Percentiles rank a stretch among this genome's conserved stretches.
Conservation (phyloP, 2,888 invertebrate genomes). For the Therioaphis trifolii region DNA sequence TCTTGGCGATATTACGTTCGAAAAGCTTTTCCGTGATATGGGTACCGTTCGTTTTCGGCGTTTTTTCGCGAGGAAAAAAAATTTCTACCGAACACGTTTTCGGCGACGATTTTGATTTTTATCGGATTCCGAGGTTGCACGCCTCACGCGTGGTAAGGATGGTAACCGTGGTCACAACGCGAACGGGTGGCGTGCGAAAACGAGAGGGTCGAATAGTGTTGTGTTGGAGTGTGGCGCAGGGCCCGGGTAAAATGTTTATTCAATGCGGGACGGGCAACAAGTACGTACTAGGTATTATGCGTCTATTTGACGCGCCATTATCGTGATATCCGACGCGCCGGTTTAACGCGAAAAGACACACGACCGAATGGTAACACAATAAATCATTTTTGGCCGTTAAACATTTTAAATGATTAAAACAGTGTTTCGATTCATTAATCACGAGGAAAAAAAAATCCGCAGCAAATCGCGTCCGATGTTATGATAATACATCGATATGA, state of each 20-base stretch:
- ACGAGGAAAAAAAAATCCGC: background rate
- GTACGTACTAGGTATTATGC: conserved; percentile 11
- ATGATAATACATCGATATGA: conserved; percentile 44
- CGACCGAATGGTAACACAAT: background rate
- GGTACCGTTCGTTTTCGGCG: too few species aligned
- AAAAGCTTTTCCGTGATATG: too few species aligned
- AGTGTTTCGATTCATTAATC: conserved; percentile 39
- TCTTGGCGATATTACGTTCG: too few species aligned
- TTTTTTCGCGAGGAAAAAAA: too few species aligned
- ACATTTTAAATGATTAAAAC: conserved; percentile 52
- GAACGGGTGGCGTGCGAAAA: background rate
- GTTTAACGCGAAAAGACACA: background rate
- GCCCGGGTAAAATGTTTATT: conserved; percentile 19
- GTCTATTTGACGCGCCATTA: background rate
- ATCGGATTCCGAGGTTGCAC: background rate
- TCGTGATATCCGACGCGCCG: conserved; percentile 19
- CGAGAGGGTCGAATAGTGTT: background rate
- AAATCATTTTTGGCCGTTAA: conserved; percentile 53
- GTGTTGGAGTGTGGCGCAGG: background rate
- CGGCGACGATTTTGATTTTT: too few species aligned
- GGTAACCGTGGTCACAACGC: background rate
- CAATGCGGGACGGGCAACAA: conserved; percentile 34
- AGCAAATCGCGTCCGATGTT: background rate
- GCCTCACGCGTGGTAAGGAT: background rate
- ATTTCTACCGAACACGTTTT: too few species aligned